These are phyloP conservation scores for Rallus crepitans DNA, from an alignment of 2,797 vertebrate species.

Conservation along the genomic window DNA sequence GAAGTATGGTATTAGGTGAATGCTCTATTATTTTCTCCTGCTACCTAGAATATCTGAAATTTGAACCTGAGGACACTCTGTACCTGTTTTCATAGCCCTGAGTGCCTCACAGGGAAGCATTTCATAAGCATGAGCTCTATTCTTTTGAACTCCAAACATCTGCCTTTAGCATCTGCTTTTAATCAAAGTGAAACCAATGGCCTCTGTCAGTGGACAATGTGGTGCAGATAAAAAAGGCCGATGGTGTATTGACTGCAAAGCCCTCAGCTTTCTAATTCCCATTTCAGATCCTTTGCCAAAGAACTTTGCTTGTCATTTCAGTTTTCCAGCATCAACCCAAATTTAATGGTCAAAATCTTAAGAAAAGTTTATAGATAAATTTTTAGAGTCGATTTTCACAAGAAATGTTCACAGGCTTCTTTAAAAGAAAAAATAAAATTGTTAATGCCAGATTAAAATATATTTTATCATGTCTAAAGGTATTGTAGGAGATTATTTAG, in stretches of 20 bases:
- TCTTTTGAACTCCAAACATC: constrained; percentile 66
- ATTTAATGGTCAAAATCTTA: constrained; percentile 41
- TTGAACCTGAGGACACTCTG: background rate
- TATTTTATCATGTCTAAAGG: background rate
- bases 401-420: background rate
- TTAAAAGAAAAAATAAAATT: background rate
- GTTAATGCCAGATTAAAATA: background rate
- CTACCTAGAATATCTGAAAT: background rate
- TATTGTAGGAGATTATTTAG: constrained; percentile 1
- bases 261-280: constrained; percentile 46
- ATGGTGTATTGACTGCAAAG: constrained; percentile 9
- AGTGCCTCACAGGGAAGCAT: constrained; percentile 55
- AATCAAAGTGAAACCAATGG: constrained; percentile 68
- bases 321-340: constrained; percentile 50
- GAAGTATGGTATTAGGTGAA: background rate
- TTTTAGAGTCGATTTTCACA: background rate
- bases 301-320: constrained; percentile 47
- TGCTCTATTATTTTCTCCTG: accelerated
- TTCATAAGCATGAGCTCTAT: constrained; percentile 29
- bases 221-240: constrained; percentile 41
- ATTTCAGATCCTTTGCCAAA: constrained; percentile 60
- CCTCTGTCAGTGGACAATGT: constrained; percentile 59
- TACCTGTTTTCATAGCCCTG: constrained; percentile 36
- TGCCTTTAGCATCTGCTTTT: constrained; percentile 68
- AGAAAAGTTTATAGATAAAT: background rate